Conservation (phyloP, 2,113 vertebrate genomes). For the Nettapus auritus region DNA sequence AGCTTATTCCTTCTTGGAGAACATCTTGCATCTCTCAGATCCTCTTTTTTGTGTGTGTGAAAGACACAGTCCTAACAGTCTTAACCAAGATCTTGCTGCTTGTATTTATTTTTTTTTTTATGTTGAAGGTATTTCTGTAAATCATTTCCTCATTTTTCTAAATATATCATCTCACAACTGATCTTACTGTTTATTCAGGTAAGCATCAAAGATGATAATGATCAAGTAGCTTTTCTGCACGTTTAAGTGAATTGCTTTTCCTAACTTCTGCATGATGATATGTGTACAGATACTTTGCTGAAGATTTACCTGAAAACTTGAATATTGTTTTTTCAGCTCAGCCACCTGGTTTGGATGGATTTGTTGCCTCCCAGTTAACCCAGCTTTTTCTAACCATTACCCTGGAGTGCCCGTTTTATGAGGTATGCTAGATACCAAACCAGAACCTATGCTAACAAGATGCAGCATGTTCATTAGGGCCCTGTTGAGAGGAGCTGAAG, state of each 20-base stretch:
- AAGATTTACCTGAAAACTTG: neutral
- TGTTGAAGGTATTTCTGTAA: neutral
- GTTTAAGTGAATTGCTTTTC: neutral
- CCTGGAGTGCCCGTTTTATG: constrained; percentile 91
- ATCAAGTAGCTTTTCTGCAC: neutral
- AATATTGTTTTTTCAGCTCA: constrained; percentile 76
- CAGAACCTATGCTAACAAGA: neutral
- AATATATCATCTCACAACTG: neutral
- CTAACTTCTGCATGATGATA: neutral
- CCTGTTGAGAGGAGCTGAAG: neutral
- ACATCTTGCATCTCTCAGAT: neutral
- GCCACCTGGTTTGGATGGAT: constrained; percentile 71
- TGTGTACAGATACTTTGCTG: neutral
- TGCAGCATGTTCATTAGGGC: neutral
- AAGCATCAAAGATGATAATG: neutral
- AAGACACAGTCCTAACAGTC: no score
- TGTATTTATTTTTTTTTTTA: neutral
- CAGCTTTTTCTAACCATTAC: constrained; percentile 88
- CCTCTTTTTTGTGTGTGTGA: neutral
- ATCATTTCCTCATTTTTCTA: neutral
- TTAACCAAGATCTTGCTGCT: neutral
- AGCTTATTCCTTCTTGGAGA: neutral
- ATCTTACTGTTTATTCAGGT: neutral
- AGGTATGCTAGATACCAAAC: constrained; percentile 70
- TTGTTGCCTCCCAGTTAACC: constrained; percentile 82